Evolutionary conservation across 2,888 invertebrate genomes (phyloP).

Genomic region (Parasteatoda lunata): DNA sequence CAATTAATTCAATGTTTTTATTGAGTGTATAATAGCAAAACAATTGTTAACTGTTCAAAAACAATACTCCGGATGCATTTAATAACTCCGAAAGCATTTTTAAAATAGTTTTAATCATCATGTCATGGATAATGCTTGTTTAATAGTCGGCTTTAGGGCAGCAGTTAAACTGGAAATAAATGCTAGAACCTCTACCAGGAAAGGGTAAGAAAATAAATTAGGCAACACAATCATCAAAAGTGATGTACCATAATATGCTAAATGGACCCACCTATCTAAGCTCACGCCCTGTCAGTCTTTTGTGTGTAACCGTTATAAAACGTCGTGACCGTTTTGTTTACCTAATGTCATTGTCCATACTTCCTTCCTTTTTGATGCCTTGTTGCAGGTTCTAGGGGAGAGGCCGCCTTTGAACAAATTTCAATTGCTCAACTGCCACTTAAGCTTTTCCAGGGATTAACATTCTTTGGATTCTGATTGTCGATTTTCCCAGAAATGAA

Average conservation of each 20-base stretch:
- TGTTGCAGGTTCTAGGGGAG: constrained; percentile 27
- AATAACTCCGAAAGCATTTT: too few relatives aligned
- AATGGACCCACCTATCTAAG: constrained; percentile 44
- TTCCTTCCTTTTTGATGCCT: constrained; percentile 34
- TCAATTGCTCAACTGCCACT: constrained; percentile 42
- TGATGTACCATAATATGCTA: constrained; percentile 55
- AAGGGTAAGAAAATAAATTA: constrained; percentile 39
- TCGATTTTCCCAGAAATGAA: constrained; percentile 6
- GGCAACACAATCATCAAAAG: constrained; percentile 47
- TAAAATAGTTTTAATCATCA: too few relatives aligned
- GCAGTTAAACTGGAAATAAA: too few relatives aligned
- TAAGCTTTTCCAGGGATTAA: constrained; percentile 54
- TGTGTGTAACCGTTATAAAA: constrained; percentile 41
- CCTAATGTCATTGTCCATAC: constrained; percentile 52
- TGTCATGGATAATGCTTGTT: too few relatives aligned
- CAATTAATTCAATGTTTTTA: too few relatives aligned
- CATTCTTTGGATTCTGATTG: constrained; percentile 51
- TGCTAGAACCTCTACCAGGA: not conserved
- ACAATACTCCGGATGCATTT: too few relatives aligned
- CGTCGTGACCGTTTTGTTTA: constrained; percentile 57
- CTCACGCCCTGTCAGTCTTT: constrained; percentile 56
- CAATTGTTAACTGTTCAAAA: too few relatives aligned
- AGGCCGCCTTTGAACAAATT: constrained; percentile 27
- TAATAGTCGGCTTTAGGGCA: too few relatives aligned
- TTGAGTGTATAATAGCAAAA: too few relatives aligned